Evolutionary conservation across 2,113 vertebrate species (phyloP).

Genomic region (Origma solitaria): DNA sequence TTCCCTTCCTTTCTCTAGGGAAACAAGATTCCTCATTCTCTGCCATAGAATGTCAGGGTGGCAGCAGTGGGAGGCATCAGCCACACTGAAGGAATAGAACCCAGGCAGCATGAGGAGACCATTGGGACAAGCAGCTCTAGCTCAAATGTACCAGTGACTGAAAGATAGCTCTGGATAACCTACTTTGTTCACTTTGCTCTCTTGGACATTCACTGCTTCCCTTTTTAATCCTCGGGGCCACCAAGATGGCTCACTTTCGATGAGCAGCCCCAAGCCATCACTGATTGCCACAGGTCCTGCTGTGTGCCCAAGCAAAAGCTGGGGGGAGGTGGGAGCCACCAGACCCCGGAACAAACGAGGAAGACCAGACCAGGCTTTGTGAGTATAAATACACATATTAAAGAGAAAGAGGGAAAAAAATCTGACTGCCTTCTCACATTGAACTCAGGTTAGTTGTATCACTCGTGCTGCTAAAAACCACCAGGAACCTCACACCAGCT

Average conservation of each 20-base stretch:
- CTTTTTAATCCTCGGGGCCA: not conserved
- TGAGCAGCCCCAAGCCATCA: not conserved
- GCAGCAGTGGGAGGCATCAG: not conserved
- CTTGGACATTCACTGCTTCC: not conserved
- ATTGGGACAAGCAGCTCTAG: not conserved
- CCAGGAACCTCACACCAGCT: not conserved
- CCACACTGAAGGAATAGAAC: not conserved
- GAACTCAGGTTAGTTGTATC: not conserved
- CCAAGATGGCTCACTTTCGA: not conserved
- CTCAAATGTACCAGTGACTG: not conserved
- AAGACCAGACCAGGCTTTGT: not conserved
- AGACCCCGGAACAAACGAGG: not conserved
- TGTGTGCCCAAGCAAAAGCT: not conserved
- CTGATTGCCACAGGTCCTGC: not conserved
- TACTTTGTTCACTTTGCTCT: not conserved
- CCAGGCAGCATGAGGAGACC: not conserved
- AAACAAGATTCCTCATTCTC: not conserved
- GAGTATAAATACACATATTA: not conserved
- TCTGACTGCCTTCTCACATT: not conserved
- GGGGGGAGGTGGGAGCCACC: not conserved
- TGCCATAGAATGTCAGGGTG: not conserved
- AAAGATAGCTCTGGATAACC: not conserved
- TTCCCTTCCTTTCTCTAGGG: not conserved
- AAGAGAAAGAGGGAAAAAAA: fast-evolving
- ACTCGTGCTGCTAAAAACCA: not conserved